Evolutionary conservation across 2,113 vertebrate genomes (phyloP), one percentile per base, ranked within the genome.

Genomic region (Mesocricetus auratus): DNA sequence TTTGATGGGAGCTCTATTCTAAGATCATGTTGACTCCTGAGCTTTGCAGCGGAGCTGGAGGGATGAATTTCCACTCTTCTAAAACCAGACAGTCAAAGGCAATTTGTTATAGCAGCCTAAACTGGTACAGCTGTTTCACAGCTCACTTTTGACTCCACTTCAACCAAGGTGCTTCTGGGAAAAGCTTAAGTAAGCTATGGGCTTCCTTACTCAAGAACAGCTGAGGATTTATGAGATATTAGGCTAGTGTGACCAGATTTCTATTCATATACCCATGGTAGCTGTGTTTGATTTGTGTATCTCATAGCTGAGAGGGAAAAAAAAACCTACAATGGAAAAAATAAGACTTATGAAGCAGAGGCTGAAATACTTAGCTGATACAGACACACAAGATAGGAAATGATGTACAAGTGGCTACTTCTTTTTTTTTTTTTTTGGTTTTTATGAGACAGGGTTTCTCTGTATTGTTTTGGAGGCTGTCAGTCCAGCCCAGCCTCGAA

Each of bases 91-190:
- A 58, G 56, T 21, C 56, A 66, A 56, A 21, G 31, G 0, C 24
- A 19, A 24, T 87, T 58, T 81, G 66, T 39, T 81, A 58, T 0
- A 81, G 24, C 56, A 58, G 24, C n/a, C 39, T n/a, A n/a, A 74
- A 15, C n/a, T 22, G 26, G 71, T 53, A 81, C 2, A 74, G 56
- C 22, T 90, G 0, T 60, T 36, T 9, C 81, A 78, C 73, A 62
- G 26, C 31, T 39, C 31, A 21, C 47, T 17, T 31, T 47, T 60
- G 11, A 47, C 26, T 42, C 1, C 7, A 74, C 7, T 36, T 10
- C 12, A 7, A 31, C 69, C 4, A 26, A 26, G 0, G 1, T 0
- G 16, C 12, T 86, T 8, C 89, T 1, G 5, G 33, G 7, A 75
- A 74, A 58, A 90, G 42, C 15, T 77, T 60, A 78, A 26, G 31